Evolutionary conservation across 2,113 vertebrate genomes (phyloP), one percentile per base, ranked within the genome.

Genomic region (Cynoglossus semilaevis): DNA sequence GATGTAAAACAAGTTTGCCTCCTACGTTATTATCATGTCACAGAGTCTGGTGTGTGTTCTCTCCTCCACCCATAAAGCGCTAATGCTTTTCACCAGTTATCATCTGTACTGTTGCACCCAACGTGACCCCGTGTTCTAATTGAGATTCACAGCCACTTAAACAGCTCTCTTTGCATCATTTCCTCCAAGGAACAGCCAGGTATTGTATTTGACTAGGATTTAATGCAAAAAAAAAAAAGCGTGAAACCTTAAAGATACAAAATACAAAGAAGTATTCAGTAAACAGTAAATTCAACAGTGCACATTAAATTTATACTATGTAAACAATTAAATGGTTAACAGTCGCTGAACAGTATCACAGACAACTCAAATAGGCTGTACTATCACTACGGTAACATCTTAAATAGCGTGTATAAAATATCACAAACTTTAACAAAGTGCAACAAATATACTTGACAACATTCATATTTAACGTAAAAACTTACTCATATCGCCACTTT

Each of bases 1-100:
- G 94, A 89, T 91, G 88, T 67, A 73, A 78, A 88, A 89, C 88
- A 87, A 81, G 67, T 79, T 77, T 54, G 79, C 77, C 72, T 84
- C 82, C 79, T 85, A 76, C 64, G 70, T 91, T 88, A 88, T 75
- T 81, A 60, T 71, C 44, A 9, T 75, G 84, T 80, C 80, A 67
- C 81, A 44, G 41, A 82, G 74, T 62, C 67, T 60, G 47, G 67
- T 54, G 63, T 67, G 71, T 46, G 12, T 38, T 38, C 8, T 38
- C 37, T 64, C 42, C 40, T 60, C 41, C 22, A 29, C 22, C 2
- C 6, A 6, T 2, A 29, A 29, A 29, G 22, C 6, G 22, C 22
- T 29, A 29, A 4, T 29, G 6, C 22, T 2, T 4, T 29, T 29
- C 2, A 29, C 22, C 22, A 6, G 22, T 29, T 29, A 29, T 29